phyloP scores from a whole-genome alignment of 1,140 invertebrate species.

The Nymphalis io region DNA sequence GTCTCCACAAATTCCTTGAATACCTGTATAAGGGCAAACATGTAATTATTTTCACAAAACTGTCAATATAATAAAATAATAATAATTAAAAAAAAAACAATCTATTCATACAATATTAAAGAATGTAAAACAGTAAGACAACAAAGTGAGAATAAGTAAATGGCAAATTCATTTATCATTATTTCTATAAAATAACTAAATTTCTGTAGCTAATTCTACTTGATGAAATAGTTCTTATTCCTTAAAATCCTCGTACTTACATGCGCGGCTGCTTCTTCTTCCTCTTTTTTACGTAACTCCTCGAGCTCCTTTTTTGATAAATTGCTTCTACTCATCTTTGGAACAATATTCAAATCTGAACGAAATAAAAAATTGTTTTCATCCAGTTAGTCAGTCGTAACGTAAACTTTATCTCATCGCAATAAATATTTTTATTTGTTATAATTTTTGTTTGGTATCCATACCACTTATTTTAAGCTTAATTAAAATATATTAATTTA shows the following conservation, averaged over 20 bases:
- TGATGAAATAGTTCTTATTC: neutral
- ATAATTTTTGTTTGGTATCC: neutral
- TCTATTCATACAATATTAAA: too few species aligned
- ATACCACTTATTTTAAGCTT: neutral
- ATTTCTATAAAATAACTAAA: too few species aligned
- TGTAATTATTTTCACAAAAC: neutral
- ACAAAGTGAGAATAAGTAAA: too few species aligned
- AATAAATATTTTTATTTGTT: neutral
- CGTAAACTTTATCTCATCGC: neutral
- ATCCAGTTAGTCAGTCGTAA: neutral
- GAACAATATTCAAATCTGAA: neutral
- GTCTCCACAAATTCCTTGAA: conserved; percentile 99
- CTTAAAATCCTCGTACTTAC: conserved; percentile 64
- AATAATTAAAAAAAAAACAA: neutral
- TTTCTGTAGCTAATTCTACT: neutral
- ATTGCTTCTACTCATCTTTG: conserved; percentile 85
- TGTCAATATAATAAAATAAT: too few species aligned
- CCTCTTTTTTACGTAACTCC: conserved; percentile 93
- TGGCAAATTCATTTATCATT: too few species aligned
- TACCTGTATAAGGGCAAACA: conserved; percentile 81
- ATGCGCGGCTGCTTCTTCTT: conserved; percentile 90
- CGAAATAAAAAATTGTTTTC: neutral
- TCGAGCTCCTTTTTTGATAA: conserved; percentile 93
- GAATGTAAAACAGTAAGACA: too few species aligned
- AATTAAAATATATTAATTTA: neutral